Evolutionary conservation across 2,113 vertebrate genomes (phyloP).

Genomic region (Otus sunia): DNA sequence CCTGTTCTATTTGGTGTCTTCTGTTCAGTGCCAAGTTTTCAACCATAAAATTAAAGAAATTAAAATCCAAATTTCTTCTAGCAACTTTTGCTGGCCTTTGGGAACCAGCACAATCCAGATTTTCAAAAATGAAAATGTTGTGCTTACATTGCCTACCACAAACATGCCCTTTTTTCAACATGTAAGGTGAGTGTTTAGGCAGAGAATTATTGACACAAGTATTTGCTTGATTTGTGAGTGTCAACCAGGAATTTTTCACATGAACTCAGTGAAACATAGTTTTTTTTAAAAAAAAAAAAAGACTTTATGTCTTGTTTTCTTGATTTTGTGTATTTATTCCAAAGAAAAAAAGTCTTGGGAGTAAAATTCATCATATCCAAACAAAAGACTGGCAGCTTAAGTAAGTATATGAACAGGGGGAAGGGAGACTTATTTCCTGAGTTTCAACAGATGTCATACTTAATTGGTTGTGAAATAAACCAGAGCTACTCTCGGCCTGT

Average conservation of each 20-base stretch:
- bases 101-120: background rate
- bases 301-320: background rate
- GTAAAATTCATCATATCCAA: slow-evolving; percentile 43
- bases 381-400: slow-evolving; percentile 66
- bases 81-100: background rate
- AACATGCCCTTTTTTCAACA: background rate
- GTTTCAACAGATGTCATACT: slow-evolving; percentile 76
- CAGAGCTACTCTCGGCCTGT: slow-evolving; percentile 68
- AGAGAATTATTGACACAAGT: background rate
- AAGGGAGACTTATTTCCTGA: slow-evolving; percentile 71
- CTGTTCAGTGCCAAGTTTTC: background rate
- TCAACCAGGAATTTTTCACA: background rate
- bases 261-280: background rate
- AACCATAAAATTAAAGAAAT: background rate
- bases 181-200: background rate
- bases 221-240: background rate
- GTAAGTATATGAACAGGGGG: slow-evolving; percentile 59
- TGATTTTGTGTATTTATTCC: background rate
- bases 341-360: background rate
- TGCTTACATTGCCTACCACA: background rate
- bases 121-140: background rate
- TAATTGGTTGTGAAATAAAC: slow-evolving; percentile 76
- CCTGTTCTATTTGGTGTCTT: background rate
- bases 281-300: background rate
- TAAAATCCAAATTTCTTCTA: background rate